phyloP scores from a whole-genome alignment of 2,113 vertebrate genomes.

The Scopus umbretta region DNA sequence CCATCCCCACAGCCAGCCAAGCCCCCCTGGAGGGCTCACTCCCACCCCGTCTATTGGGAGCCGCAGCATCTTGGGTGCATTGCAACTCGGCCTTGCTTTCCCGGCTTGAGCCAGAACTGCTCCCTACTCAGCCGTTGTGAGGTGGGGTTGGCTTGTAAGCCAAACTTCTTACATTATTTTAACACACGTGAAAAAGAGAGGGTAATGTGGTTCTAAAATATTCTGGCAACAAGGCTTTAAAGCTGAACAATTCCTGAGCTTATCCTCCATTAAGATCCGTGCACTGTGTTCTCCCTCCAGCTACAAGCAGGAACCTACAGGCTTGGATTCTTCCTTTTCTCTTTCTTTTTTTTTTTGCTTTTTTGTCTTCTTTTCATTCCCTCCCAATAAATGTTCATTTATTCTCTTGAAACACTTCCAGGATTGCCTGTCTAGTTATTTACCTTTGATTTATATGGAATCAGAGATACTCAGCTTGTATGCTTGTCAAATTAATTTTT shows the following conservation, averaged over 20 bases:
- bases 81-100: not conserved
- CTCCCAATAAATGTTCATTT: not conserved
- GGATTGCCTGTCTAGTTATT: not conserved
- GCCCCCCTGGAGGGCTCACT: not conserved
- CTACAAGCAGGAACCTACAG: not conserved
- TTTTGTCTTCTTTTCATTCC: not conserved
- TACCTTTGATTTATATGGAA: not conserved
- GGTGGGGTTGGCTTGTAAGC: not conserved
- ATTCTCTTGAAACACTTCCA: not conserved
- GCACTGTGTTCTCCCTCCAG: not conserved
- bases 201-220: not conserved
- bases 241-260: not conserved
- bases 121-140: not conserved
- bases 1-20: rapidly evolving
- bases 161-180: not conserved
- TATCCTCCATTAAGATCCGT: not conserved
- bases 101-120: not conserved
- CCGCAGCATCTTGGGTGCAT: rapidly evolving
- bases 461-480: not conserved
- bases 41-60: not conserved
- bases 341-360: not conserved
- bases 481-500: not conserved
- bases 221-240: not conserved
- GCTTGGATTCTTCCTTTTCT: not conserved
- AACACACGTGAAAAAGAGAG: not conserved